Percentiles rank a stretch among this genome's conserved stretches.
Evolutionary conservation across 2,888 invertebrate genomes (phyloP).

Genomic region (Polydrusus cervinus): DNA sequence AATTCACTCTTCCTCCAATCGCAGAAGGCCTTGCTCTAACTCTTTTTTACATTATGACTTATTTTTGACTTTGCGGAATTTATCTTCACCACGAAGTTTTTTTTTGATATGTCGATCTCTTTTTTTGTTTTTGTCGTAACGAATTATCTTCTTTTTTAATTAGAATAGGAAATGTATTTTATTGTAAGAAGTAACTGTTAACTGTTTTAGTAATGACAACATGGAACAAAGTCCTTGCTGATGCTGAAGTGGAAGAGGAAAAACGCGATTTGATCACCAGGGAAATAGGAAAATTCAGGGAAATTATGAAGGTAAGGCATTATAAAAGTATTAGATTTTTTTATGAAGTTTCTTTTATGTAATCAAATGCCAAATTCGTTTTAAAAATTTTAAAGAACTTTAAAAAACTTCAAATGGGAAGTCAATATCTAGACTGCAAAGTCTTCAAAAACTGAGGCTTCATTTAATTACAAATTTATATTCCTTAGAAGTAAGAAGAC

Average conservation of each 20-base stretch:
- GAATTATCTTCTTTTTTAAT: too few relatives aligned
- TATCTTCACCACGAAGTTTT: too few relatives aligned
- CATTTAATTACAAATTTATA: too few relatives aligned
- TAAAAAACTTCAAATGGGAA: neutral
- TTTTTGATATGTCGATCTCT: too few relatives aligned
- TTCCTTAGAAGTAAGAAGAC: too few relatives aligned
- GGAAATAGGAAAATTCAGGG: slow-evolving; percentile 98
- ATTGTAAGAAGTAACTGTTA: neutral
- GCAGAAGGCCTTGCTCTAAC: too few relatives aligned
- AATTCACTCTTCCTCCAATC: too few relatives aligned
- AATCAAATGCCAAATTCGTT: slow-evolving; percentile 44
- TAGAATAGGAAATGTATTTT: neutral
- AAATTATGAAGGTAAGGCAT: slow-evolving; percentile 92
- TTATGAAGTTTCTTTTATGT: slow-evolving; percentile 29
- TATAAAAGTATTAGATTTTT: neutral
- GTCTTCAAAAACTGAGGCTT: too few relatives aligned
- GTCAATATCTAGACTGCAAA: neutral
- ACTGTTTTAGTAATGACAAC: slow-evolving; percentile 75
- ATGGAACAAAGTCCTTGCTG: slow-evolving; percentile 81
- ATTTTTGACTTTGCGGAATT: too few relatives aligned
- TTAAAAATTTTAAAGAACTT: neutral
- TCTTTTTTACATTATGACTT: too few relatives aligned
- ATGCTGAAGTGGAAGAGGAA: slow-evolving; percentile 95
- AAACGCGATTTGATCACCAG: slow-evolving; percentile 96
- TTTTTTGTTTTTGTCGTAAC: too few relatives aligned